Evolutionary conservation across 2,113 vertebrate genomes (phyloP).

Genomic region (Psephotus haematonotus): DNA sequence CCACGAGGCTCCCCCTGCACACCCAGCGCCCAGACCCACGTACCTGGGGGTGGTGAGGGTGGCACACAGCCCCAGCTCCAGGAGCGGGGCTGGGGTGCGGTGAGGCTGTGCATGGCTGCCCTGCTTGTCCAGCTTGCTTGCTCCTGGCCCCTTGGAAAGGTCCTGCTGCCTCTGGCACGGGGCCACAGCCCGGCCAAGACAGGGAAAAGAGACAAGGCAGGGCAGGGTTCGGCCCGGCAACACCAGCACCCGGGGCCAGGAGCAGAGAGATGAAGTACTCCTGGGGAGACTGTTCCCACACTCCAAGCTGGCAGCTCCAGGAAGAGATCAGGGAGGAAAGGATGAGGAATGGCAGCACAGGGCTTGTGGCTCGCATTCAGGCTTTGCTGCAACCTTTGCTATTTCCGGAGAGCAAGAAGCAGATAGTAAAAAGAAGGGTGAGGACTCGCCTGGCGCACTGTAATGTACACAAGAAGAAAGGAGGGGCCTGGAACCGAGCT

Average conservation of each 20-base stretch:
- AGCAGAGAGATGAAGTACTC: background rate
- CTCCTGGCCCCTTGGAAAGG: background rate
- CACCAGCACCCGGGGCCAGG: background rate
- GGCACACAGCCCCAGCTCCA: conserved; percentile 43
- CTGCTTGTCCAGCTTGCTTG: fast-evolving
- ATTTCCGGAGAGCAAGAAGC: background rate
- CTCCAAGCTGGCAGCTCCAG: background rate
- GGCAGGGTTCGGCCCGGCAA: background rate
- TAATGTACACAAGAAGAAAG: conserved; percentile 8
- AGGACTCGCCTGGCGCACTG: background rate
- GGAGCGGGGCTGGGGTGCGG: background rate
- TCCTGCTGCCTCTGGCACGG: fast-evolving
- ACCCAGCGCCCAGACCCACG: fast-evolving
- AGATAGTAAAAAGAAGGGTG: background rate
- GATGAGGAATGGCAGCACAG: fast-evolving
- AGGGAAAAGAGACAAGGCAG: fast-evolving
- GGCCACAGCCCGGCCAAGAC: fast-evolving
- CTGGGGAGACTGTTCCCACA: fast-evolving
- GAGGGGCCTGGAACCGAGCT: background rate
- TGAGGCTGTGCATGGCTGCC: background rate
- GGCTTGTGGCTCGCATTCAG: background rate
- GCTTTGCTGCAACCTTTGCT: conserved; percentile 18
- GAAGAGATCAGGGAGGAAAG: background rate
- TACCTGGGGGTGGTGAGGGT: background rate
- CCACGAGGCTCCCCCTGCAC: fast-evolving